Conservation (phyloP, 2,797 vertebrate species). For the Crocodylus rhombifer region DNA sequence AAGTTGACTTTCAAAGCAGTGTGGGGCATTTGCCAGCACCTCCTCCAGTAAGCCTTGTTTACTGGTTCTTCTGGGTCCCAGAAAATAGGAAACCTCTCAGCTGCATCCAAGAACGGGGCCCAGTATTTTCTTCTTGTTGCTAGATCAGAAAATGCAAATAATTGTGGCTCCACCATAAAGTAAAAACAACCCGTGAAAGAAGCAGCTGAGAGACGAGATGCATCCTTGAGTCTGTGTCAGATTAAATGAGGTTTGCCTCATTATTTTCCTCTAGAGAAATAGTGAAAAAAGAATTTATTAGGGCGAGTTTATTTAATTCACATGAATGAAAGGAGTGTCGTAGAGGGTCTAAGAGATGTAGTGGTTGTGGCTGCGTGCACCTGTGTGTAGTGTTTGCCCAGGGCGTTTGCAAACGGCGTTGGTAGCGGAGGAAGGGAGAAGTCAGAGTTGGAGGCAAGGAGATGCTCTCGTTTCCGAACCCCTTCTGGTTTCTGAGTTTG, state of each 20-base stretch:
- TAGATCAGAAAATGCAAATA: not conserved
- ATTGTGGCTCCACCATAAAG: not conserved
- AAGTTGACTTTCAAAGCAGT: not conserved
- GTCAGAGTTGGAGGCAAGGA: not conserved
- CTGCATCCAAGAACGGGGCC: not conserved
- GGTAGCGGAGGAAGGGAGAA: not conserved
- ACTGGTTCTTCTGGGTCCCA: not conserved
- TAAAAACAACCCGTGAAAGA: not conserved
- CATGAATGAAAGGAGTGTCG: constrained; percentile 45
- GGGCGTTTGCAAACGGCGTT: fast-evolving
- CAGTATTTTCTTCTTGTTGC: not conserved
- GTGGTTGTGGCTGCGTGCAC: constrained; percentile 60
- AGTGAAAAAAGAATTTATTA: constrained; percentile 50
- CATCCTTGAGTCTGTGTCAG: not conserved
- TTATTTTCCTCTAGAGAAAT: constrained; percentile 57
- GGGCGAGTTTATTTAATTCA: constrained; percentile 58
- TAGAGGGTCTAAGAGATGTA: not conserved
- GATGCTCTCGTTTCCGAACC: not conserved
- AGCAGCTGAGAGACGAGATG: not conserved
- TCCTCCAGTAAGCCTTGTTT: not conserved
- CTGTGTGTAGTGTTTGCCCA: not conserved
- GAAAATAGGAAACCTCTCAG: not conserved
- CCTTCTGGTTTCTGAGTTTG: not conserved
- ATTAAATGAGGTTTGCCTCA: constrained; percentile 3
- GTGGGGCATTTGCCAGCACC: too few relatives aligned